These are phyloP conservation scores for Neomonachus schauinslandi DNA, from an alignment of 2,113 vertebrate species.

Conservation along the genomic window DNA sequence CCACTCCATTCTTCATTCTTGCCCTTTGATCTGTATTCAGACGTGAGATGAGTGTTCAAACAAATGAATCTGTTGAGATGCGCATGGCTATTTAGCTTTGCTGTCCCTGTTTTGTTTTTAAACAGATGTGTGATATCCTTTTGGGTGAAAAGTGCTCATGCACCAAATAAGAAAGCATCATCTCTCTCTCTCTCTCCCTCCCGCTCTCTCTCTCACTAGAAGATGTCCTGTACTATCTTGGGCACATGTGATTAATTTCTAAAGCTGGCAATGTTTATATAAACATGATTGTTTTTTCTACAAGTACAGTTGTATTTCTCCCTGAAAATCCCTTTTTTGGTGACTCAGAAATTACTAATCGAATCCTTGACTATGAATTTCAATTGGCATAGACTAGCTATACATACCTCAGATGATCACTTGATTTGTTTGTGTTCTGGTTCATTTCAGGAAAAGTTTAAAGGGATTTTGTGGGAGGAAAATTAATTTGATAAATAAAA, in stretches of 20 bases:
- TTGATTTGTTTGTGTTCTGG: not conserved
- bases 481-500: not conserved
- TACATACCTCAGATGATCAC: not conserved
- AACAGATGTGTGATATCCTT: not conserved
- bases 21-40: not conserved
- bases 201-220: not conserved
- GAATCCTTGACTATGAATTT: not conserved
- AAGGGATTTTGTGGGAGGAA: not conserved
- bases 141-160: not conserved
- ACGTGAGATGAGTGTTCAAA: not conserved
- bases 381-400: not conserved
- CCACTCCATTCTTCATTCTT: not conserved
- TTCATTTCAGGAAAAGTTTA: not conserved
- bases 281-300: not conserved
- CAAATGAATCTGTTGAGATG: not conserved
- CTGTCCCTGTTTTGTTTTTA: not conserved
- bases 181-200: too few species aligned
- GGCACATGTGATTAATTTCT: not conserved
- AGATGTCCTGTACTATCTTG: rapidly evolving
- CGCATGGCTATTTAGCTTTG: not conserved
- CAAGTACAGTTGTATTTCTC: not conserved
- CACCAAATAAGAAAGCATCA: not conserved
- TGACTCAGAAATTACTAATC: not conserved
- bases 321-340: not conserved
- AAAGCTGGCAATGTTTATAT: not conserved